Base-by-base conservation (phyloP, 2,797 vertebrate genomes). In the Pangasius larnaudii region DNA sequence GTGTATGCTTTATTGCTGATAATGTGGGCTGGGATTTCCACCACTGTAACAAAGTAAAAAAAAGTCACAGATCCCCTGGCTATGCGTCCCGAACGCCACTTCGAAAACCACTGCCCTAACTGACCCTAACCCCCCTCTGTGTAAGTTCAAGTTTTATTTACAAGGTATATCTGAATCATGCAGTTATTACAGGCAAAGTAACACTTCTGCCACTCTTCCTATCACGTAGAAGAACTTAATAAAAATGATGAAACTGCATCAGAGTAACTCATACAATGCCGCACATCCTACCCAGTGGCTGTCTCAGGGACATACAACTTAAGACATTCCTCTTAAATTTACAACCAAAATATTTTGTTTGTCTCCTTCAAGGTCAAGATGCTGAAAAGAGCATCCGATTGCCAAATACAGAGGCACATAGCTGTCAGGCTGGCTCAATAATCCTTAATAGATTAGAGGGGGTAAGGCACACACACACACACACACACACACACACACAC, bases 361-460 rank as follows among this genome's bases (percentile, higher is more conserved):
- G 78, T 39, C 74, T 16, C 42, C 22, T 33, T 42, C 80, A 82
- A 82, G 86, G 79, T 75, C n/a, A 83, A 49, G 42, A 83, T 30
- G 36, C 36, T 33, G 24, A 51, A 86, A 33, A 36, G 75, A 79
- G 46, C 59, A 67, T 56, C 77, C 42, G 80, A 39, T 58, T 22
- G 33, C 14, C 5, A 59, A 46, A 74, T 33, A 69, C 71, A 24
- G 46, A n/a, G 46, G 56, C 27, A 59, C 63, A 16, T 27, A 84
- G 71, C 61, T 49, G 75, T 16, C 39, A 83, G 56, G 16, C 61
- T 30, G 53, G 36, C 67, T 87, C 69, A 42, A 87, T 87, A 83
- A 30, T 39, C 58, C 8, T 30, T n/a, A 14, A 58, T 36, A 11
- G 56, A 83, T 72, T 49, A 87, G 24, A 72, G 24, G 1, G 4